Evolutionary conservation across 1,140 invertebrate genomes (phyloP).

Genomic region (Zaprionus tsacasi): DNA sequence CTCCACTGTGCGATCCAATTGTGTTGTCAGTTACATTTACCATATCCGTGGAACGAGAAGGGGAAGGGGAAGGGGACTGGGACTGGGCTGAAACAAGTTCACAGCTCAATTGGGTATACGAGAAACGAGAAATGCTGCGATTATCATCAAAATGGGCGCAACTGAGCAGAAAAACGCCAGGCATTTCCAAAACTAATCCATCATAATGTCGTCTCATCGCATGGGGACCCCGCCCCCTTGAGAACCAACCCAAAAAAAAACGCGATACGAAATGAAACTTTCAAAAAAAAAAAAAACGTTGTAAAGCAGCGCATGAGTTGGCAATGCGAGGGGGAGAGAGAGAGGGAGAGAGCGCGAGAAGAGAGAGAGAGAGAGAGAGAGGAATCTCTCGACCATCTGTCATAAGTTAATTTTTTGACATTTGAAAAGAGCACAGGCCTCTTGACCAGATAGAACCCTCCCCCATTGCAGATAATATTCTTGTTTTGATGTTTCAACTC

Average conservation of each 20-base stretch:
- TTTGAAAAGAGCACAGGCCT: slow-evolving; percentile 55
- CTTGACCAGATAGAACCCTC: background rate
- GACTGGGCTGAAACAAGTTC: slow-evolving; percentile 37
- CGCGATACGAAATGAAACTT: slow-evolving; percentile 48
- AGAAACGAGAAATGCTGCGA: slow-evolving; percentile 62
- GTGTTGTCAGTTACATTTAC: slow-evolving; percentile 53
- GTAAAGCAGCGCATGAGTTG: slow-evolving; percentile 76
- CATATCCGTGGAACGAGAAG: slow-evolving; percentile 18
- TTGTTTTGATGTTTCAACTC: slow-evolving; percentile 66
- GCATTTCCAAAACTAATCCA: slow-evolving; percentile 77
- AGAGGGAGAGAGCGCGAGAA: background rate
- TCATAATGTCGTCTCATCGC: slow-evolving; percentile 53
- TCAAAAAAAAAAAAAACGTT: slow-evolving; percentile 60
- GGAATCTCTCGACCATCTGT: slow-evolving; percentile 56
- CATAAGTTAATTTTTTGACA: slow-evolving; percentile 78
- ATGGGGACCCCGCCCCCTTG: slow-evolving; percentile 15
- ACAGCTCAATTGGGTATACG: slow-evolving; percentile 67
- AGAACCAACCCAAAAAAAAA: background rate
- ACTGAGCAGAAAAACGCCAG: slow-evolving; percentile 72
- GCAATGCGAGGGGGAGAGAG: slow-evolving; percentile 26
- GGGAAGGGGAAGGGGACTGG: background rate
- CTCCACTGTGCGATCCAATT: slow-evolving; percentile 33
- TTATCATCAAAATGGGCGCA: slow-evolving; percentile 61
- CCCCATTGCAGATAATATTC: slow-evolving; percentile 25
- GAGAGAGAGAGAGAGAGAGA: background rate